Base-by-base conservation (phyloP, 2,888 invertebrate genomes). In the Lasiommata megera region DNA sequence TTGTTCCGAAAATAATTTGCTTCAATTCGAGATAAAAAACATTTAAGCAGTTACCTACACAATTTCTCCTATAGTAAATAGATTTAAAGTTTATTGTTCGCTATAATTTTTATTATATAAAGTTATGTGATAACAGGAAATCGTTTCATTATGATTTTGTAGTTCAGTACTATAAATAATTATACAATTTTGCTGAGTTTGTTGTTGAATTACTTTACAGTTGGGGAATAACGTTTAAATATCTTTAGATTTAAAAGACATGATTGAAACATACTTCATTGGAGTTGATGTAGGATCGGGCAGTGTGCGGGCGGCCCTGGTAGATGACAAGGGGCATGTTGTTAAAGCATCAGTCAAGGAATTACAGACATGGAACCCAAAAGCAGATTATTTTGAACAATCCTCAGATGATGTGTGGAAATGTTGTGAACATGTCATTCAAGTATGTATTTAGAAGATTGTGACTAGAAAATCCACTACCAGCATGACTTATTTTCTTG, bases 241-340 rank as follows among this genome's bases (percentile, higher is more conserved):
- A 8, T 12, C 23, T 6, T 14, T 44, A 9, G 11, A 16, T 11
- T 3, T 44, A 14, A 1, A 16, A 46, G 11, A 11, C 11, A 67
- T 67, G 66, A 55, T 46, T 54, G 14, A 52, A 17, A 17, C 47
- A 59, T 94, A 93, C 79, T 96, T 95, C 77, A 90, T 97, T 72
- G 97, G 97, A 58, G 96, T 98, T 9, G 99, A 99, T 87, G 98
- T 98, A 37, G 99, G 99, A 5, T 97, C 97, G 1, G 95, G 95
- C 11, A 98, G 98, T 86, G 97, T 93, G 0, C 91, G 99, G 65
- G 97, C 96, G 6, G 98, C 96, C 3, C 84, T 98, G 34, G 95
- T 98, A 3, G 86, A 92, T 54, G 82, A 91, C 6, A 79, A 87
- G 54, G 98, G 98, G 1, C 93, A 93, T 74, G 92, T 97, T 31